Evolutionary conservation across 2,113 vertebrate genomes (phyloP), one percentile per base, ranked within the genome.

Genomic region (Mellivora capensis): DNA sequence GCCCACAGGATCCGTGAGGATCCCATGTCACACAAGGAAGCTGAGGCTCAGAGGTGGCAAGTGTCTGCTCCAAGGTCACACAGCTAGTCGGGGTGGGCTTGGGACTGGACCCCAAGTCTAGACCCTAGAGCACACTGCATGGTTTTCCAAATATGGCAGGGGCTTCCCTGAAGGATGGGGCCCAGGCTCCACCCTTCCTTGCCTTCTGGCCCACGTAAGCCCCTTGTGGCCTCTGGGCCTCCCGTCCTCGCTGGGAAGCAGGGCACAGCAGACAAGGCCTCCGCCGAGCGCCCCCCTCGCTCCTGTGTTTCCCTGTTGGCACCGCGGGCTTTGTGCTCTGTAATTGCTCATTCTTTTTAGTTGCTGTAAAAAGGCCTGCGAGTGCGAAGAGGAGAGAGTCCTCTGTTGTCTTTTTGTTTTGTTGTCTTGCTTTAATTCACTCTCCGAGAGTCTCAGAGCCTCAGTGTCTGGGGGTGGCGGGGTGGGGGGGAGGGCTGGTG

Each of bases 381-480:
- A 44, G 95, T 81, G 96, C 69, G 80, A 76, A 95, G 93, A 29
- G 77, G 87, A 31, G n/a, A 79, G 86, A 67, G 83, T 23, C 54
- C 31, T 79, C 1, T 74, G 83, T 83, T 91, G n/a, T 69, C 14
- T 15, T 34, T 57, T 47, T 29, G 13, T 62, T 90, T 72, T 49
- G 80, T 82, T 77, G 90, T 88, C 89, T 92, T 97, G 94, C 57
- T 92, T 90, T 74, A 29, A 39, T 84, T 92, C 71, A 47, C 54
- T 87, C 69, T 76, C 62, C 18, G 31, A 86, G 87, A 76, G 42
- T 17, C 74, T 47, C 15, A 5, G 85, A 94, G 85, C 91, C 84
- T 93, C 37, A 2, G 74, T 21, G 20, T 47, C 39, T 54, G 13
- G 25, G 47, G 44, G 49, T 7, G 31, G 64, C 8, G 29, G 76